phyloP scores from a whole-genome alignment of 35 echinoderm and acorn worm genomes.

The Apostichopus japonicus region DNA sequence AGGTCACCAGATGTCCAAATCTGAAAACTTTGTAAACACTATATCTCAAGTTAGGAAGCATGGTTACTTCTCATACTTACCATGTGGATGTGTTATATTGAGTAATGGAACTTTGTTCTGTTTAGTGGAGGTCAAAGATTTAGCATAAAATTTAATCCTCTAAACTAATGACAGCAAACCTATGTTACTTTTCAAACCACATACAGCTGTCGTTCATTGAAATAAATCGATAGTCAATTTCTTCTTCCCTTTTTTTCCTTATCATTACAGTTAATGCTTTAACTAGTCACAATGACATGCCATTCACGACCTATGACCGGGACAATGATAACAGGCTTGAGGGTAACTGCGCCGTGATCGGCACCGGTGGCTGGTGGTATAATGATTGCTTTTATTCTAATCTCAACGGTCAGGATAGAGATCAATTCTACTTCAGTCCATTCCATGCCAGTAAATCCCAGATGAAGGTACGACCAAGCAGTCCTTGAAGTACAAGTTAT shows the following conservation, averaged over 20 bases:
- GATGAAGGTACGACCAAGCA: background rate
- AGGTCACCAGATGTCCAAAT: no score
- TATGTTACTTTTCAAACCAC: no score
- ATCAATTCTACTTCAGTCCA: background rate
- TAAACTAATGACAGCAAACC: no score
- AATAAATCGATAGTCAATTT: no score
- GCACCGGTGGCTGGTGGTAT: constrained; percentile 66
- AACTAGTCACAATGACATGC: constrained; percentile 22
- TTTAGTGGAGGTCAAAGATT: no score
- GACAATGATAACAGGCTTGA: constrained; percentile 35
- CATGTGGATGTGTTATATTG: no score
- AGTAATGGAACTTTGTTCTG: no score
- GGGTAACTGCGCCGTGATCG: constrained; percentile 25
- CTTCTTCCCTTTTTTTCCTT: background rate
- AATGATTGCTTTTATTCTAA: constrained; percentile 58
- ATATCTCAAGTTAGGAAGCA: no score
- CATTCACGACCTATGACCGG: constrained; percentile 57
- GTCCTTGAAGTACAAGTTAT: background rate
- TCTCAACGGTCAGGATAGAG: constrained; percentile 13
- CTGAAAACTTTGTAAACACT: no score
- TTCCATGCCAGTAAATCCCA: background rate
- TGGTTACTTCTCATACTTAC: no score
- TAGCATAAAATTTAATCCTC: no score
- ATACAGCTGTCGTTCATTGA: no score
- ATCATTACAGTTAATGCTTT: constrained; percentile 47